These are phyloP conservation scores for Macrocentrus cingulum DNA, from an alignment of 1,140 invertebrate species.

Conservation along the genomic window DNA sequence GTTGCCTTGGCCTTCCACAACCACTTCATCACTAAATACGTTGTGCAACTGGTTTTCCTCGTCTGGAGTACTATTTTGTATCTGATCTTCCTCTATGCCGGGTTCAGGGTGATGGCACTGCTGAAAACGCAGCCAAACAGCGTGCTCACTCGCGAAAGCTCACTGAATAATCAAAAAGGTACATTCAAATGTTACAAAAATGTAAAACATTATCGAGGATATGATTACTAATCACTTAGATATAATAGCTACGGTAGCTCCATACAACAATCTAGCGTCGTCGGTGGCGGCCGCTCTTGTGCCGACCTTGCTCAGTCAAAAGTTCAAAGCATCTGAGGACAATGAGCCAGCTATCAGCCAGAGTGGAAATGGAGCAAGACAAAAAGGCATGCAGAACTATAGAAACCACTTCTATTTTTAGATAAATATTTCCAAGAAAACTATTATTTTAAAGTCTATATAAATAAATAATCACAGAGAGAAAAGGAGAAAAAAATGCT, in stretches of 20 bases:
- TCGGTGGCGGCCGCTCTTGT: conserved; percentile 63
- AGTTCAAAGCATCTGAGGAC: conserved; percentile 51
- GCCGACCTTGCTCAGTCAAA: conserved; percentile 60
- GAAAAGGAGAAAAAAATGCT: too few relatives aligned
- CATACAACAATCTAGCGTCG: conserved; percentile 63
- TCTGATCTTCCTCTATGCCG: conserved; percentile 61
- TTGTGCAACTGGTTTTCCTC: conserved; percentile 63
- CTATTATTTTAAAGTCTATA: too few relatives aligned
- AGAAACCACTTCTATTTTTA: too few relatives aligned
- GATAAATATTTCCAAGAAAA: too few relatives aligned
- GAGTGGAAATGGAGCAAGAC: conserved; percentile 22
- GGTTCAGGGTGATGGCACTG: conserved; percentile 58
- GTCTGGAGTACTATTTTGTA: conserved; percentile 64
- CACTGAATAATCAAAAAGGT: conserved; percentile 58
- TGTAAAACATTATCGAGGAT: background rate
- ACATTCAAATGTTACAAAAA: background rate
- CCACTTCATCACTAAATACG: conserved; percentile 59
- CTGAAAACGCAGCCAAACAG: conserved; percentile 56
- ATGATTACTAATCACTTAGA: too few relatives aligned
- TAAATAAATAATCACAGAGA: too few relatives aligned
- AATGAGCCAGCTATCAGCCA: conserved; percentile 44
- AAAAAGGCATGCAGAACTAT: background rate
- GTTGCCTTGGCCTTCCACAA: conserved; percentile 59
- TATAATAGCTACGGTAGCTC: conserved; percentile 63
- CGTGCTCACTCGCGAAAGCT: conserved; percentile 53